phyloP scores from a whole-genome alignment of 2,888 invertebrate species.

The Desoria tigrina region DNA sequence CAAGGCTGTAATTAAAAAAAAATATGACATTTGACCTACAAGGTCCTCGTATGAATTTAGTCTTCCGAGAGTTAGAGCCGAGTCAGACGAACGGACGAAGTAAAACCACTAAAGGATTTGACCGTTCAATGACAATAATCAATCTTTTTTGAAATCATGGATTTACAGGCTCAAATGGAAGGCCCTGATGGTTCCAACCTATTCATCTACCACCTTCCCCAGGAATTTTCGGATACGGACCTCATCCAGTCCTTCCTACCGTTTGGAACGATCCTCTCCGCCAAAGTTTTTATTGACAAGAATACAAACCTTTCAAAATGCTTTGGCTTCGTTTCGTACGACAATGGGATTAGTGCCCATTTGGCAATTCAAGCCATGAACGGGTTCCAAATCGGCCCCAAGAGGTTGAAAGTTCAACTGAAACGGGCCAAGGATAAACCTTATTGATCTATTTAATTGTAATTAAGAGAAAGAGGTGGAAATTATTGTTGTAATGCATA shows the following conservation, averaged over 20 bases:
- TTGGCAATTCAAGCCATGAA: conserved; percentile 97
- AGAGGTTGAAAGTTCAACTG: conserved; percentile 95
- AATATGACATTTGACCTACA: no score
- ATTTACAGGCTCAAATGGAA: conserved; percentile 80
- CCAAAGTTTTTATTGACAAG: conserved; percentile 99
- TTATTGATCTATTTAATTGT: no score
- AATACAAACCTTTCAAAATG: conserved; percentile 99
- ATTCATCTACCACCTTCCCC: conserved; percentile 99
- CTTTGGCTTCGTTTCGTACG: conserved; percentile 96
- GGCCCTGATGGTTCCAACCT: conserved; percentile 98
- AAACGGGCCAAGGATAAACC: conserved; percentile 81
- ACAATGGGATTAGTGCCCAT: conserved; percentile 88
- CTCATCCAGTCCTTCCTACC: conserved; percentile 95
- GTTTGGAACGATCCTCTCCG: conserved; percentile 96
- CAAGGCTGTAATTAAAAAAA: no score
- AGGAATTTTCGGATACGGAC: conserved; percentile 96
- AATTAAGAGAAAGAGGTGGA: no score
- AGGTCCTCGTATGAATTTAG: no score
- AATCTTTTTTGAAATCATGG: no score
- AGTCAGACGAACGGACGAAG: no score
- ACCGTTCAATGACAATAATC: no score
- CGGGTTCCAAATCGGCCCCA: conserved; percentile 96
- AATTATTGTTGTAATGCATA: no score
- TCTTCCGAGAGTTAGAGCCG: no score
- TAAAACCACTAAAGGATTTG: no score